Evolutionary conservation across 1,140 invertebrate genomes (phyloP), one percentile per base, ranked within the genome.

Genomic region (Leptopilina boulardi): DNA sequence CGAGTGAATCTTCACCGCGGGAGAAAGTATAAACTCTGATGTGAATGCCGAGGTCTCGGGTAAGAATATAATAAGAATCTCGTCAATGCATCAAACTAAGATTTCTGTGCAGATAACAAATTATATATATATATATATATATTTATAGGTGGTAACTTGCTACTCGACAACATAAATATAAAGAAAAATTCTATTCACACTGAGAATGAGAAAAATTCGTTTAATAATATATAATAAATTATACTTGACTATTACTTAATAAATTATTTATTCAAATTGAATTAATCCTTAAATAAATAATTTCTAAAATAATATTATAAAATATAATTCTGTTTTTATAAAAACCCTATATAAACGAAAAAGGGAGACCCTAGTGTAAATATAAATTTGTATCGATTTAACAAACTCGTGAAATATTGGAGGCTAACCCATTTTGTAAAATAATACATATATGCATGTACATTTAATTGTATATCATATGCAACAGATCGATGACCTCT

Each of bases 11-110:
- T 38, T 70, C 26, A 6, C n/a, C n/a, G n/a, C 30, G 23, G 73
- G 82, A 85, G 82, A 86, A 85, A 86, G 84, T 84, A 44, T 3
- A 34, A 34, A 3, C 30, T 73, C n/a, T n/a, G n/a, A n/a, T 66
- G 21, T 47, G 44, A 47, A 47, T 66, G 56, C 23, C 56, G 56
- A 66, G 56, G 11, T 26, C 56, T 66, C 56, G 23, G 56, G 30
- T 34, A 34, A 13, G 26, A 30, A 66, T n/a, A n/a, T n/a, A n/a
- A n/a, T 66, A 66, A 30, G 56, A 13, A 66, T 66, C 56, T 66
- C 11, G 11, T 13, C 21, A 30, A 66, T 26, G 56, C 56, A 66
- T 21, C 23, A 26, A 26, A 66, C 56, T 66, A 11, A 30, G 56
- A 66, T 66, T 66, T 66, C 56, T 66, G 56, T 66, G 21, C 13